Conservation (phyloP, 1,140 invertebrate genomes). For the Tyrophagus putrescentiae region DNA sequence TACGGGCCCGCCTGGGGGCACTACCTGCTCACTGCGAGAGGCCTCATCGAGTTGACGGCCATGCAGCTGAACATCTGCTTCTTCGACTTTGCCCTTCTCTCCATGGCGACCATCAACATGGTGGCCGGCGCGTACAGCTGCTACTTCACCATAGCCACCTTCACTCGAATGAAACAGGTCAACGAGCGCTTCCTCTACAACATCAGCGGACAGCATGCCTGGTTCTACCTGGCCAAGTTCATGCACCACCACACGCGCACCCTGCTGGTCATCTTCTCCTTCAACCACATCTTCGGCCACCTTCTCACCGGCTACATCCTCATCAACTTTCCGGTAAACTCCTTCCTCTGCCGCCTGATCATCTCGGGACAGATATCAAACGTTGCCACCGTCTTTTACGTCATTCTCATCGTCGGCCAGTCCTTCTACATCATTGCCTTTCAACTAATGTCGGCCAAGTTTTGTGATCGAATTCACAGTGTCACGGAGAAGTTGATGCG, state of each 20-base stretch:
- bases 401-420: background rate
- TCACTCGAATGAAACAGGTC: background rate
- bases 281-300: background rate
- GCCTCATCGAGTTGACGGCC: background rate
- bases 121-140: background rate
- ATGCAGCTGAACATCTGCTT: background rate
- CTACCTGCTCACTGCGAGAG: background rate
- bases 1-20: background rate
- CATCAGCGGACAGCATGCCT: background rate
- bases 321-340: constrained; percentile 2
- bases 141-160: background rate
- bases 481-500: background rate
- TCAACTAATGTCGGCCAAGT: background rate
- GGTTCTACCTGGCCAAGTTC: background rate
- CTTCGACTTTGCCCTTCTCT: background rate
- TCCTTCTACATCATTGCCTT: background rate
- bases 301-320: background rate
- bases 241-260: background rate
- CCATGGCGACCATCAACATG: background rate
- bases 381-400: background rate
- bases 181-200: background rate
- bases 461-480: background rate
- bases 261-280: background rate
- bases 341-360: background rate
- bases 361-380: background rate